phyloP scores from a whole-genome alignment of 2,113 vertebrate genomes.

The Tor tambroides region DNA sequence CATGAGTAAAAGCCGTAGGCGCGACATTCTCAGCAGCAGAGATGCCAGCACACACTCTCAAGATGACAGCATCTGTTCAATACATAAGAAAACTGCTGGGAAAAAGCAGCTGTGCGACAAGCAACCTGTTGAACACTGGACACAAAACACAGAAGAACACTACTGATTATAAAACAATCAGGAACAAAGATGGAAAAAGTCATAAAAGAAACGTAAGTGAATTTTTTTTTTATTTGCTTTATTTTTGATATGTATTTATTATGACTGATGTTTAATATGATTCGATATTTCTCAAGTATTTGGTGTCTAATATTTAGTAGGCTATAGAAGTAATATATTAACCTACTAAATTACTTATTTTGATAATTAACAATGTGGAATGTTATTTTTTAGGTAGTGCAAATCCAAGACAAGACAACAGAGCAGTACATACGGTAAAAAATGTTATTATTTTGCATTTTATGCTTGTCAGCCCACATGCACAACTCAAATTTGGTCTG shows the following conservation, averaged over 20 bases:
- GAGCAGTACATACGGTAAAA: conserved; percentile 20
- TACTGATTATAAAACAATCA: background rate
- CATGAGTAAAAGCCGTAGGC: background rate
- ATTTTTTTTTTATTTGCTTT: background rate
- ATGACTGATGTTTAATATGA: background rate
- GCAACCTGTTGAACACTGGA: conserved; percentile 29
- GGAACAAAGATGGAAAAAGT: background rate
- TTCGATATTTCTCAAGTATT: background rate
- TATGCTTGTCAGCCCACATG: background rate
- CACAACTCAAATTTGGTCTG: background rate
- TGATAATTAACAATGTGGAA: background rate
- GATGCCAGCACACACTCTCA: background rate
- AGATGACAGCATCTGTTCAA: conserved; percentile 37
- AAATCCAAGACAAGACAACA: background rate
- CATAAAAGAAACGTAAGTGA: conserved; percentile 2
- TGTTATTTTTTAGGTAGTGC: background rate
- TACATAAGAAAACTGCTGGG: conserved; percentile 51
- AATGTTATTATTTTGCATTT: background rate
- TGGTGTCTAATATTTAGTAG: background rate
- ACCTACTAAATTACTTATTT: background rate
- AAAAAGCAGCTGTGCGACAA: conserved; percentile 34
- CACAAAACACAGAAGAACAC: conserved; percentile 34
- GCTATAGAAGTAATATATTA: background rate
- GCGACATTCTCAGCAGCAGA: background rate
- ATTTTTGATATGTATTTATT: background rate